Evolutionary conservation across 2,797 vertebrate species (phyloP).

Genomic region (Poeciliopsis presidionis): DNA sequence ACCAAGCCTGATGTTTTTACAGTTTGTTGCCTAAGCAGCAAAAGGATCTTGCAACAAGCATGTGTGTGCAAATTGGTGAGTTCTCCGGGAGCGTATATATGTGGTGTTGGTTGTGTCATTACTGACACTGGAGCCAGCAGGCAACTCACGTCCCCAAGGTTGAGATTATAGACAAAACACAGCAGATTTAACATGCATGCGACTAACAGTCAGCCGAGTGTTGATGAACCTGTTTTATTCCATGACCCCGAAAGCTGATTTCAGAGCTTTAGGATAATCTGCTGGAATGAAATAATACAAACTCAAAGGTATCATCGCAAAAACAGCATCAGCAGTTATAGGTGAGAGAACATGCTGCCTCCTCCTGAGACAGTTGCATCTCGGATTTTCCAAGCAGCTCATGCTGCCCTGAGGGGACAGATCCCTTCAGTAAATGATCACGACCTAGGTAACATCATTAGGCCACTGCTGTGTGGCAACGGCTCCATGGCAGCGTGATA

Average conservation of each 20-base stretch:
- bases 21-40: conserved; percentile 26
- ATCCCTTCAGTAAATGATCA: conserved; percentile 55
- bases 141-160: conserved; percentile 38
- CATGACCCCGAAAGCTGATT: conserved; percentile 28
- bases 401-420: conserved; percentile 61
- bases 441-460: conserved; percentile 69
- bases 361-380: conserved; percentile 35
- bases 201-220: conserved; percentile 11
- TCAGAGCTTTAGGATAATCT: conserved; percentile 54
- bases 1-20: conserved; percentile 19
- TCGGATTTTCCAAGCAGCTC: conserved; percentile 51
- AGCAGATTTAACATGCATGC: conserved; percentile 2
- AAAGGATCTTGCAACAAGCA: conserved; percentile 23
- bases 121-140: conserved; percentile 46
- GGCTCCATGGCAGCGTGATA: conserved; percentile 46
- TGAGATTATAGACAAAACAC: conserved; percentile 56
- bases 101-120: conserved; percentile 34
- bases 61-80: background rate
- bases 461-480: conserved; percentile 51
- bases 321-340: conserved; percentile 26
- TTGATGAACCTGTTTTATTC: conserved; percentile 37
- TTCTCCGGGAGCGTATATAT: conserved; percentile 7
- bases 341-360: conserved; percentile 26
- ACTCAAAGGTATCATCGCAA: conserved; percentile 4
- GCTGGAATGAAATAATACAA: conserved; percentile 34